Conservation (phyloP, 2,113 vertebrate genomes). For the rabbit (Oryctolagus cuniculus) region DNA sequence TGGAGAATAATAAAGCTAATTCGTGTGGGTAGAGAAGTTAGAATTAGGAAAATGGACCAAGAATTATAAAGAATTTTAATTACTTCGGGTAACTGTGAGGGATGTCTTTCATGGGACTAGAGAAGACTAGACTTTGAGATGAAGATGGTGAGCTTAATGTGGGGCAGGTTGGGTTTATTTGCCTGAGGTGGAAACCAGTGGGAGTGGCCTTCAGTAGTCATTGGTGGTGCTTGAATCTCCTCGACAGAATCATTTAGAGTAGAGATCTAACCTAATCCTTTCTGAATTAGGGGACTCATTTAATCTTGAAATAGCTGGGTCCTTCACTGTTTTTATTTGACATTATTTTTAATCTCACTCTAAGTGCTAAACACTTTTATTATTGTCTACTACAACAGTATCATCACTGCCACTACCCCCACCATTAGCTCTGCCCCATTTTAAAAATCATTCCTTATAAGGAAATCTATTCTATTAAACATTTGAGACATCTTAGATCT, state of each 20-base stretch:
- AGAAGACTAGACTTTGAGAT: background rate
- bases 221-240: background rate
- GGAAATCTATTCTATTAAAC: background rate
- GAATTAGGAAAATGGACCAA: background rate
- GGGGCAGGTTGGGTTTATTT: background rate
- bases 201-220: background rate
- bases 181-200: background rate
- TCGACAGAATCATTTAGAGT: background rate
- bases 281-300: background rate
- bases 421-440: no score
- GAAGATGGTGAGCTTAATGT: background rate
- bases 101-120: background rate
- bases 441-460: background rate
- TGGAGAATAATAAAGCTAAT: constrained; percentile 12
- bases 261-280: background rate
- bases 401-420: no score
- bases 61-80: constrained; percentile 3
- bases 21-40: background rate
- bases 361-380: no score
- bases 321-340: constrained; percentile 42
- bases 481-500: background rate
- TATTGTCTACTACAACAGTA: no score
- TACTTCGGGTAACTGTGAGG: background rate
- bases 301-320: background rate
- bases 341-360: no score